A percentile compares a stretch with the other conserved stretches of the same genome.
phyloP scores from a whole-genome alignment of 2,113 vertebrate species.

The Eidolon helvum region DNA sequence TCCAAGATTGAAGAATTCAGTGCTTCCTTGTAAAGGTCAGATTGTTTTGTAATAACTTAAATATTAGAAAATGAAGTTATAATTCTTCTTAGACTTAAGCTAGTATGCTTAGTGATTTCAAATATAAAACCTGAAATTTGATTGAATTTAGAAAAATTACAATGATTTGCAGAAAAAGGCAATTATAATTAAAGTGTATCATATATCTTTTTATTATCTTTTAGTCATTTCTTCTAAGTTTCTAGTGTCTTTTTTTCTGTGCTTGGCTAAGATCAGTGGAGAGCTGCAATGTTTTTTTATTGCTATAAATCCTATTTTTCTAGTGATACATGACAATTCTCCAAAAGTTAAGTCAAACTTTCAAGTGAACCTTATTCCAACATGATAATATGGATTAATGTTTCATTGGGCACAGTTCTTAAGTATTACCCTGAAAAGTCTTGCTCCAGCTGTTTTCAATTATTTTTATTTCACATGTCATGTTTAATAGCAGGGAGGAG shows the following conservation, averaged over 20 bases:
- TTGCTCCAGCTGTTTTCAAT: conserved; percentile 75
- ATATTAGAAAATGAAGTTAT: not conserved
- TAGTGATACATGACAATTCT: conserved; percentile 7
- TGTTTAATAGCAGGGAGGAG: conserved; percentile 77
- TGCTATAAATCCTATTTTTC: not conserved
- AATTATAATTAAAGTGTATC: not conserved
- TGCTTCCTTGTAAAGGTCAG: not conserved
- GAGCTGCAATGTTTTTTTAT: not conserved
- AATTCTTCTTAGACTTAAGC: not conserved
- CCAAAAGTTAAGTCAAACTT: not conserved
- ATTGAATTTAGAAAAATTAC: not conserved
- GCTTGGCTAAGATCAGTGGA: not conserved
- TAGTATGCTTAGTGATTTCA: not conserved
- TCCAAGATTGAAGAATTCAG: not conserved
- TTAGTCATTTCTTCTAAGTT: not conserved
- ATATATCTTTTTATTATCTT: not conserved
- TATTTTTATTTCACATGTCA: conserved; percentile 75
- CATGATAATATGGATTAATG: not conserved
- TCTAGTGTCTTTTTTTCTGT: not conserved
- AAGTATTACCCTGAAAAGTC: conserved; percentile 62
- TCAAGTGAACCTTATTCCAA: not conserved
- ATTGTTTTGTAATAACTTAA: not conserved
- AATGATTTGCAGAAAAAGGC: not conserved
- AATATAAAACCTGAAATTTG: conserved; percentile 1
- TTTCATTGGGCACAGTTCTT: conserved; percentile 64